Evolutionary conservation across 2,888 invertebrate genomes (phyloP).

Genomic region (Trichopoda pennipes): DNA sequence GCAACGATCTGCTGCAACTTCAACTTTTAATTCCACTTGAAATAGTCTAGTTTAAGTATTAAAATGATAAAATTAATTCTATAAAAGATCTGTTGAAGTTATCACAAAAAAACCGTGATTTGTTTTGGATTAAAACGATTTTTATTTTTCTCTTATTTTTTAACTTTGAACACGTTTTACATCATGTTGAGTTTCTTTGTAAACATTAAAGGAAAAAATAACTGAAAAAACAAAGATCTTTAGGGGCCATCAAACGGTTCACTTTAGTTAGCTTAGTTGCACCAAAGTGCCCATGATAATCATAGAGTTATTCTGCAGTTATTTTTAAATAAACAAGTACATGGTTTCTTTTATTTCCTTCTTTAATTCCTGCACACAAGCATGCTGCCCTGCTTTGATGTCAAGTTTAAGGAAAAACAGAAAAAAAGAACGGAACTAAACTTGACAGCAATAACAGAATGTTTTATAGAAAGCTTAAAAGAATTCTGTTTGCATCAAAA

Average conservation of each 20-base stretch:
- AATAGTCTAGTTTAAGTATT: too few relatives aligned
- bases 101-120: slow-evolving; percentile 16
- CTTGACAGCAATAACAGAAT: too few relatives aligned
- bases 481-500: too few relatives aligned
- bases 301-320: background rate
- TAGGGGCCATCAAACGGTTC: slow-evolving; percentile 60
- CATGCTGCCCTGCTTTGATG: slow-evolving; percentile 51
- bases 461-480: too few relatives aligned
- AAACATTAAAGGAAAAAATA: slow-evolving; percentile 30
- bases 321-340: background rate
- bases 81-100: background rate
- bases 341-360: background rate
- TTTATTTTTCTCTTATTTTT: slow-evolving; percentile 19
- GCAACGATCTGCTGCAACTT: too few relatives aligned
- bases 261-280: slow-evolving; percentile 35
- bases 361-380: slow-evolving; percentile 31
- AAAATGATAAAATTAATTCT: background rate
- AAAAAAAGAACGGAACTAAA: too few relatives aligned
- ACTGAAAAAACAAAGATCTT: slow-evolving; percentile 42
- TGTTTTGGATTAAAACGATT: slow-evolving; percentile 17
- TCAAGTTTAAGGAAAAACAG: slow-evolving; percentile 21
- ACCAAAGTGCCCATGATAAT: slow-evolving; percentile 49
- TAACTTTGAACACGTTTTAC: slow-evolving; percentile 56
- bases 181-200: slow-evolving; percentile 33
- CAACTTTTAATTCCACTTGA: too few relatives aligned